A percentile compares a stretch with the other conserved stretches of the same genome.
Evolutionary conservation across 2,113 vertebrate species (phyloP).

Genomic region (Colossoma macropomum): DNA sequence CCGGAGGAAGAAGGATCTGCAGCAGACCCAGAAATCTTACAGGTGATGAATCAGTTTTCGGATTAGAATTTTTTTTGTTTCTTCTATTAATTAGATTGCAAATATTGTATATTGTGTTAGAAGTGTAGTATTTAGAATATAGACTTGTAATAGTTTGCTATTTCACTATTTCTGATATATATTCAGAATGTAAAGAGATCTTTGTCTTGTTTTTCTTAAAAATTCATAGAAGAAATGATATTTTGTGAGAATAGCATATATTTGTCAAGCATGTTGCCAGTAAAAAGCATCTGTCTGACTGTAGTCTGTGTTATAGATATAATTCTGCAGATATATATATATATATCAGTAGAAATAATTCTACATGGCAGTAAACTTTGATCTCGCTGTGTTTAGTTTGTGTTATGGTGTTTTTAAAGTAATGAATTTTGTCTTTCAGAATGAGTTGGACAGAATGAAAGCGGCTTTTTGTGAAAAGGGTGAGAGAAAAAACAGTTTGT

Average conservation of each 20-base stretch:
- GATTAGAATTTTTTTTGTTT: neutral
- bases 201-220: no score
- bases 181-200: no score
- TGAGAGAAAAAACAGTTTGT: slow-evolving; percentile 56
- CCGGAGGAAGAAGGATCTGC: slow-evolving; percentile 76
- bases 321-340: no score
- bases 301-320: neutral
- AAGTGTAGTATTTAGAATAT: neutral
- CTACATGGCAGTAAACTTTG: no score
- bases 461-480: slow-evolving; percentile 87
- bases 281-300: neutral
- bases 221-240: no score
- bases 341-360: no score
- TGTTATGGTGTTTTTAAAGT: neutral
- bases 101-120: neutral
- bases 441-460: slow-evolving; percentile 87
- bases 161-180: neutral
- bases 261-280: neutral
- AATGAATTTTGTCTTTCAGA: slow-evolving; percentile 76
- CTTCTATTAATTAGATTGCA: no score
- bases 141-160: no score
- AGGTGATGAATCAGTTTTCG: slow-evolving; percentile 75
- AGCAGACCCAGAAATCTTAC: slow-evolving; percentile 86
- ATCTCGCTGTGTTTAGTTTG: neutral
- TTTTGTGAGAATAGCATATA: neutral